Percentiles rank a stretch among this genome's conserved stretches.
Conservation (phyloP, 2,888 invertebrate species). For the Eupithecia dodoneata region DNA sequence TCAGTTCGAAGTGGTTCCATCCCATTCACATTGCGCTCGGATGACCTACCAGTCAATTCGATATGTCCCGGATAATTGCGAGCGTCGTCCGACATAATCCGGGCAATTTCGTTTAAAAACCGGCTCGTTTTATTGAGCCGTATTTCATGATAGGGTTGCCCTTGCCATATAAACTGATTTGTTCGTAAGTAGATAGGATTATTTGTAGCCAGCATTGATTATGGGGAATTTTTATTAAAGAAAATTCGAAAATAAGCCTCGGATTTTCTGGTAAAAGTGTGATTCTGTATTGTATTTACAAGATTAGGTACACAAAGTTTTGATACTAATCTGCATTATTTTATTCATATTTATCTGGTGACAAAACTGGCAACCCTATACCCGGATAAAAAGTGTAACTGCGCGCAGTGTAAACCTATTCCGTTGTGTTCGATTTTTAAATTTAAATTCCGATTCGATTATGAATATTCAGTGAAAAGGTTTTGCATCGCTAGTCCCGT, state of each 20-base stretch:
- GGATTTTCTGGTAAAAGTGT: background rate
- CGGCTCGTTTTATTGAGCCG: constrained; percentile 33
- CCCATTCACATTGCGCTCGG: background rate
- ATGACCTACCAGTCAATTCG: constrained; percentile 4
- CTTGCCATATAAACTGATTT: constrained; percentile 16
- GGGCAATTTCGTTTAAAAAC: constrained; percentile 39
- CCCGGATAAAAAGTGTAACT: constrained; percentile 40
- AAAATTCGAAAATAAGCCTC: background rate
- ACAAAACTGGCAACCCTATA: constrained; percentile 17
- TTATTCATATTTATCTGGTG: background rate
- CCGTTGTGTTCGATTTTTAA: constrained; percentile 39
- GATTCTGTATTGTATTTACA: too few relatives aligned
- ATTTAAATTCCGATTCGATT: constrained; percentile 37
- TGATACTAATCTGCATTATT: background rate
- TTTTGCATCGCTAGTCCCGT: constrained; percentile 16
- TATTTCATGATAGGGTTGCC: constrained; percentile 34
- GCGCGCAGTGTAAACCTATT: constrained; percentile 47
- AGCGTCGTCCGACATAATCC: constrained; percentile 34
- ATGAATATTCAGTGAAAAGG: constrained; percentile 29
- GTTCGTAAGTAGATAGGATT: background rate
- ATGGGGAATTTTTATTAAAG: background rate
- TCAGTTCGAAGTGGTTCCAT: background rate
- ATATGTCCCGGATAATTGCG: constrained; percentile 30
- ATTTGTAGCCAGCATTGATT: background rate
- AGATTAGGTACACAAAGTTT: background rate